Base-by-base conservation (phyloP, 2,888 invertebrate species). In the Amiota communis region DNA sequence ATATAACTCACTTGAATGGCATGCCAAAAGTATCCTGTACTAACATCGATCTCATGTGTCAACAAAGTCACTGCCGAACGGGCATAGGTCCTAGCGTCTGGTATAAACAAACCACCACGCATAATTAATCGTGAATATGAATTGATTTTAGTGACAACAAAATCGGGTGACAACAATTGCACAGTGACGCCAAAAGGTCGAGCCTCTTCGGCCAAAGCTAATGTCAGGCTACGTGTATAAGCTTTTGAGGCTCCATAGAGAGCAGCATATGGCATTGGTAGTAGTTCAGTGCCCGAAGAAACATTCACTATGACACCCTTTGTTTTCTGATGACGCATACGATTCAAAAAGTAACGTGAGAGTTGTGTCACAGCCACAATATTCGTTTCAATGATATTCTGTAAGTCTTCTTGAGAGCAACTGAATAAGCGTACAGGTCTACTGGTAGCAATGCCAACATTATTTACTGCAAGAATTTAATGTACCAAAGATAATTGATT, bases 101-200 rank as follows among this genome's bases (percentile, higher is more conserved):
- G 94, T 71, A 95, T 92, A 61, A 94, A 90, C 11, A 93, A 76
- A 78, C 92, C 92, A 0, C 92, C 93, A 12, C 91, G 91, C 90
- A 94, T 91, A 71, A 97, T 90, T 49, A 92, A 91, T 72, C 92
- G 91, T 68, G 95, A 95, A 90, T 94, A 97, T 10, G 93, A 91
- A 87, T 96, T 97, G 93, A 97, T 96, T 90, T 97, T 96, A 0
- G 97, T 98, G 75, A 94, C 94, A 59, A 97, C 93, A 89, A 96
- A 97, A 17, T 81, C 76, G 0, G 98, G 98, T 0, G 95, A 92
- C 59, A 98, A 89, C 86, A 96, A 94, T 89, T 98, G 98, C 36
- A 98, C 92, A 65, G 93, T 93, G 75, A 98, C 92, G 13, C 96
- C 96, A 71, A 91, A 90, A 13, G 91, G 87, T 3, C 92, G 90